Evolutionary conservation across 2,888 invertebrate species (phyloP).

Genomic region (Chymomyza procnemis): DNA sequence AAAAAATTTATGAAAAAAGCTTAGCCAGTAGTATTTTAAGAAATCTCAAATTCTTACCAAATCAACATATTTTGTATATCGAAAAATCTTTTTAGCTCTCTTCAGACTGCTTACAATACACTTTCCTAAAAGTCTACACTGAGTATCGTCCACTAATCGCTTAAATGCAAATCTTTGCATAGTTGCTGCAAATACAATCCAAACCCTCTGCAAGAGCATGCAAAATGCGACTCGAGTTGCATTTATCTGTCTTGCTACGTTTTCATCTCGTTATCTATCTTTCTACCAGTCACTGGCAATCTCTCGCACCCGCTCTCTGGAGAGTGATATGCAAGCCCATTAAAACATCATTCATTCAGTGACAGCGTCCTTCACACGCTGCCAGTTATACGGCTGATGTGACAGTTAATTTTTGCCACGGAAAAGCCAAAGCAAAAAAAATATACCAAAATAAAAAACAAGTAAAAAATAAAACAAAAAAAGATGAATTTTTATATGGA

Average conservation of each 20-base stretch:
- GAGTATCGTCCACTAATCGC: too few species aligned
- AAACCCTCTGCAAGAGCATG: neutral
- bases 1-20: too few species aligned
- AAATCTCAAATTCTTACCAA: too few species aligned
- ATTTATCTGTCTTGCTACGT: neutral
- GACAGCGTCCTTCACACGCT: conserved; percentile 39
- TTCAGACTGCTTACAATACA: too few species aligned
- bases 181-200: neutral
- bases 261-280: neutral
- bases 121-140: too few species aligned
- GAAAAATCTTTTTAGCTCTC: too few species aligned
- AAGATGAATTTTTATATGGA: conserved; percentile 29
- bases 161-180: too few species aligned
- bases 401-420: conserved; percentile 58
- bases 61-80: too few species aligned
- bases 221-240: neutral
- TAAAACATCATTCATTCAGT: conserved; percentile 61
- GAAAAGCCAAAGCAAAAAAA: neutral
- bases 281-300: neutral
- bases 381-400: conserved; percentile 20
- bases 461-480: neutral
- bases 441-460: conserved; percentile 28
- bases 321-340: conserved; percentile 37
- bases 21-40: too few species aligned
- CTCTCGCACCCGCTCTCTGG: neutral